Percentiles rank a stretch among this genome's conserved stretches.
Evolutionary conservation across 2,888 invertebrate species (phyloP).

Genomic region (Fragum fragum): DNA sequence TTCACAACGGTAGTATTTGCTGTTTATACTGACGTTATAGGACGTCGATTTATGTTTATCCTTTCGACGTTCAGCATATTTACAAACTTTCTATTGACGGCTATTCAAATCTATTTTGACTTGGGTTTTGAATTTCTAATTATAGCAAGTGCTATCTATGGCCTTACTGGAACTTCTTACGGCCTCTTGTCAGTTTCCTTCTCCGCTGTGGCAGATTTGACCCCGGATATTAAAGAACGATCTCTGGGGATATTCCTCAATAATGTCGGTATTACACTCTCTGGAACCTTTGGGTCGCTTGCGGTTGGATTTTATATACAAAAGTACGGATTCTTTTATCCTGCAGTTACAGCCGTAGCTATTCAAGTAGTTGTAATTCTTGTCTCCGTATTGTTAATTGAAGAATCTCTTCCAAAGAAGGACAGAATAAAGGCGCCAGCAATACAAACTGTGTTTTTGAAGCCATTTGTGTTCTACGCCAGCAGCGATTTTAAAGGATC

Average conservation of each 20-base stretch:
- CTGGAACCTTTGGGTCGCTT: slow-evolving; percentile 21
- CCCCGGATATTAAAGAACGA: slow-evolving; percentile 29
- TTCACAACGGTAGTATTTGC: slow-evolving; percentile 39
- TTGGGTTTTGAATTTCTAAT: slow-evolving; percentile 32
- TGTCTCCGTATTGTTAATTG: slow-evolving; percentile 22
- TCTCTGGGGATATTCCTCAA: slow-evolving; percentile 29
- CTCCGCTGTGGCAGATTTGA: slow-evolving; percentile 47
- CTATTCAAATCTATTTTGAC: slow-evolving; percentile 39
- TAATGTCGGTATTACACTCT: slow-evolving; percentile 10
- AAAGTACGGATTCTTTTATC: slow-evolving; percentile 31
- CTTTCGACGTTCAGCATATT: slow-evolving; percentile 34
- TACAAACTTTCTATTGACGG: background rate
- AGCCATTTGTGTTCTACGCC: slow-evolving; percentile 41
- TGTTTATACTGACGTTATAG: slow-evolving; percentile 46
- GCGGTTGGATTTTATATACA: slow-evolving; percentile 42
- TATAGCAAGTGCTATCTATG: slow-evolving; percentile 31
- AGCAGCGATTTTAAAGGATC: slow-evolving; percentile 33
- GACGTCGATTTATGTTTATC: slow-evolving; percentile 46
- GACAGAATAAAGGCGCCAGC: slow-evolving; percentile 22
- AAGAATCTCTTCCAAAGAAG: slow-evolving; percentile 37
- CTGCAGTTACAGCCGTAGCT: slow-evolving; percentile 30
- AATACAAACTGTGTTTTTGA: slow-evolving; percentile 1
- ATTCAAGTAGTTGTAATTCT: slow-evolving; percentile 31
- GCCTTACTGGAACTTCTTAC: slow-evolving; percentile 38
- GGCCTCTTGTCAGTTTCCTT: slow-evolving; percentile 32